Percentiles rank a stretch among this genome's conserved stretches.
Conservation (phyloP, 1,140 invertebrate species). For the Aphelenchoides avenae region DNA sequence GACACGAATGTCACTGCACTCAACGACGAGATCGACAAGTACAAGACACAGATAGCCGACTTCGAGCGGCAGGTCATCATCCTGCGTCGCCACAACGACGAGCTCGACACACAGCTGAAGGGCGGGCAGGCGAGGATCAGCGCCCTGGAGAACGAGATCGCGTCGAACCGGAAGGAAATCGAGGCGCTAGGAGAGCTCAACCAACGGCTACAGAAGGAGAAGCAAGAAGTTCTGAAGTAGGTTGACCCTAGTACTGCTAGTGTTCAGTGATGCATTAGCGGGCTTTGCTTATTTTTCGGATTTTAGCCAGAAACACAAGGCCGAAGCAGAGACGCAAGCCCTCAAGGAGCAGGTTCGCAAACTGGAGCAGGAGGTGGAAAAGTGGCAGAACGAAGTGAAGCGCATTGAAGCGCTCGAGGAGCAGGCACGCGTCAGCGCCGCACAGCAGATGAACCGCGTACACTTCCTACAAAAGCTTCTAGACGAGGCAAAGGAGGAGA, state of each 20-base stretch:
- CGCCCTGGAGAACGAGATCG: constrained; percentile 53
- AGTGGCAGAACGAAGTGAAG: constrained; percentile 47
- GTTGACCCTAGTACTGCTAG: background rate
- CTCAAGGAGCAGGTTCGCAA: constrained; percentile 58
- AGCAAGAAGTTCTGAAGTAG: constrained; percentile 53
- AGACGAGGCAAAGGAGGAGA: constrained; percentile 43
- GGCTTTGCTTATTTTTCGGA: background rate
- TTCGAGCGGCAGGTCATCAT: constrained; percentile 52
- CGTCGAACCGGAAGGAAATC: constrained; percentile 45
- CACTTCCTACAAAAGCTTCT: constrained; percentile 50
- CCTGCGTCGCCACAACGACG: constrained; percentile 55
- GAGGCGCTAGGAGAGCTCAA: constrained; percentile 55
- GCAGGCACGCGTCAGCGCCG: constrained; percentile 37
- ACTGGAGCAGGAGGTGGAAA: constrained; percentile 53
- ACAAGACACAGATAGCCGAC: constrained; percentile 44
- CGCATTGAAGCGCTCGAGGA: constrained; percentile 41
- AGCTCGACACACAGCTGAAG: constrained; percentile 57
- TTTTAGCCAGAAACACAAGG: constrained; percentile 55
- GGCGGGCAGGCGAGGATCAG: constrained; percentile 47
- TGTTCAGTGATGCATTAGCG: background rate
- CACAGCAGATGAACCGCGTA: constrained; percentile 45
- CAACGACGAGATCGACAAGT: constrained; percentile 56
- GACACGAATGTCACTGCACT: constrained; percentile 28
- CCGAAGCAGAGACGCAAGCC: constrained; percentile 40
- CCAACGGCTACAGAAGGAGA: constrained; percentile 51